Base-by-base conservation (phyloP, 2,888 invertebrate genomes). In the Spicauda simplicius region DNA sequence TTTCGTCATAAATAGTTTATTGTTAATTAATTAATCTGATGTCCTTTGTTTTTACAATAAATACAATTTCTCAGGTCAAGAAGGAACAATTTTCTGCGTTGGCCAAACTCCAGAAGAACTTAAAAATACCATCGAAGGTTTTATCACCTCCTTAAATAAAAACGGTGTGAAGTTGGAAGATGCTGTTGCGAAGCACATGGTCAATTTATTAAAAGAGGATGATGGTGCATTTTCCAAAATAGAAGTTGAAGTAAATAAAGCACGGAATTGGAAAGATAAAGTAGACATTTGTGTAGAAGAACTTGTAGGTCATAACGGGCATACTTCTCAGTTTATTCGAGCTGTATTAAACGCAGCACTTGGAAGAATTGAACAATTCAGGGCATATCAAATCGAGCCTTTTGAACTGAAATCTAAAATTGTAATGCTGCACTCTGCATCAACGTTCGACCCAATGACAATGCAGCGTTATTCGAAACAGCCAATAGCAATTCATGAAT, bases 131-230 rank as follows among this genome's bases (percentile, higher is more conserved):
- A 54, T 66, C 11, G 16, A 66, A 33, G 20, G 55, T 16, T 5
- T 33, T 0, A 54, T 60, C 6, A 16, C 33, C 4, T 45, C 33
- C 1, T 20, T n/a, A 7, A 54, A 20, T 16, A 14, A 59, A 45
- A 16, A 6, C 18, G 45, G 16, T 14, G 10, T 25, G 18, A 14
- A 74, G 6, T 72, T 84, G 3, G 78, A 84, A 68, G 70, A 80
- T 48, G 77, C 72, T 0, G 72, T 85, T 0, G 58, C 78, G 1
- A 71, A 71, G 1, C 81, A 84, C 58, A 80, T 85, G 76, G 77
- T 70, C 59, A 69, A 68, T n/a, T 61, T 83, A 11, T 78, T 85
- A 73, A 70, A 76, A 8, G 74, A 72, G 8, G 71, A 60, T 19
- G 18, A 60, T 19, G 20, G 48, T 1, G 12, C 54, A 0, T 60